These are phyloP conservation scores for Pocota personata DNA, from an alignment of 2,888 invertebrate species.

Conservation along the genomic window DNA sequence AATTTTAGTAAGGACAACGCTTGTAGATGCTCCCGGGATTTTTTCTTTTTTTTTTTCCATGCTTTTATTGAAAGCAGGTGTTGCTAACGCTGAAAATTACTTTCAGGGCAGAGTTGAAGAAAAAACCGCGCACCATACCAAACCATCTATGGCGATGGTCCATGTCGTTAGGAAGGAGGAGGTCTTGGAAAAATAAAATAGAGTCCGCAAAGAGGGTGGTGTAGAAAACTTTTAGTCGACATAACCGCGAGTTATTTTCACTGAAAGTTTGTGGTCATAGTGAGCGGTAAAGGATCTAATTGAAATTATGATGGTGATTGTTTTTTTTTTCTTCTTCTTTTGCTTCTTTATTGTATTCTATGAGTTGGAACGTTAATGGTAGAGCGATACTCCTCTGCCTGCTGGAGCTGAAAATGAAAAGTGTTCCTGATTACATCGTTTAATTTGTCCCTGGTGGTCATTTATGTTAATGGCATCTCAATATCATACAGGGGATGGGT, in stretches of 20 bases:
- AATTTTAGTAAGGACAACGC: conserved; percentile 53
- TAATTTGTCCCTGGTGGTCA: background rate
- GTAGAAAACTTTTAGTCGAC: conserved; percentile 43
- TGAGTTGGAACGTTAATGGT: conserved; percentile 10
- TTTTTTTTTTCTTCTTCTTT: conserved; percentile 40
- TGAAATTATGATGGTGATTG: conserved; percentile 66
- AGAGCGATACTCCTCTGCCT: background rate
- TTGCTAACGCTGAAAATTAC: conserved; percentile 68
- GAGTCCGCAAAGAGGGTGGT: background rate
- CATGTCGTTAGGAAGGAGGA: conserved; percentile 20
- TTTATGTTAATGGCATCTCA: conserved; percentile 19
- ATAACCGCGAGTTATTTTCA: conserved; percentile 70
- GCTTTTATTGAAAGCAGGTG: conserved; percentile 74
- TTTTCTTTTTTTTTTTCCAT: conserved; percentile 10
- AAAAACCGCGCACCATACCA: background rate
- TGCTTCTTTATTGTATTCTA: background rate
- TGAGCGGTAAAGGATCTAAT: conserved; percentile 51
- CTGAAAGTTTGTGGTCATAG: conserved; percentile 57
- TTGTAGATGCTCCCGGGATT: conserved; percentile 40
- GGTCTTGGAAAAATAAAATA: background rate
- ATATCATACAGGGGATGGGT: background rate
- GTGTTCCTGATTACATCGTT: conserved; percentile 25
- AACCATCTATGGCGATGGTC: conserved; percentile 16
- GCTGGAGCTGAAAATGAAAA: background rate
- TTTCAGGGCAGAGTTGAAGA: conserved; percentile 58